Evolutionary conservation across 53 echinoderm and acorn worm species (phyloP).

Genomic region (Echinometra lucunter): DNA sequence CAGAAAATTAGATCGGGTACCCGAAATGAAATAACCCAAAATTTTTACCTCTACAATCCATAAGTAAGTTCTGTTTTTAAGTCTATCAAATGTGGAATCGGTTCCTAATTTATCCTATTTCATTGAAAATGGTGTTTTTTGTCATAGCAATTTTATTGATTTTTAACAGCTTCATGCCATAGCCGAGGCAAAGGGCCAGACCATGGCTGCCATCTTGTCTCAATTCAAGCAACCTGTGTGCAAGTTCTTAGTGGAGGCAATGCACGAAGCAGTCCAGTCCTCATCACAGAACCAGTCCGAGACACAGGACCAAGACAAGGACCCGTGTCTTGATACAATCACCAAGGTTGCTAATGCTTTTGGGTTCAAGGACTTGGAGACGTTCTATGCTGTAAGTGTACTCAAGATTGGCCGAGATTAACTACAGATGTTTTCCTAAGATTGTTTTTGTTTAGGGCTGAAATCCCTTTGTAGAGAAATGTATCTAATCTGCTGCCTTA

Average conservation of each 20-base stretch:
- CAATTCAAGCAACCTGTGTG: constrained; percentile 94
- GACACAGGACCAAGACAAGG: constrained; percentile 60
- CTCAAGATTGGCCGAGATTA: too few relatives aligned
- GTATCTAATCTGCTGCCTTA: too few relatives aligned
- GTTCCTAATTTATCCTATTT: too few relatives aligned
- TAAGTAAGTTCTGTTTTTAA: too few relatives aligned
- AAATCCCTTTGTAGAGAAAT: too few relatives aligned
- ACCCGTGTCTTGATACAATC: constrained; percentile 76
- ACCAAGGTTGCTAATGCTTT: constrained; percentile 83
- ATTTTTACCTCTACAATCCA: too few relatives aligned
- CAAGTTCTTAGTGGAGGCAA: constrained; percentile 89
- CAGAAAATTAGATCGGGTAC: too few relatives aligned
- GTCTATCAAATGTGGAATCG: too few relatives aligned
- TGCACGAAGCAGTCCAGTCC: constrained; percentile 81
- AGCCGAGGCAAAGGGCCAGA: constrained; percentile 78
- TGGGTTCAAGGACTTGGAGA: constrained; percentile 80
- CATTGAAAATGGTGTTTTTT: too few relatives aligned
- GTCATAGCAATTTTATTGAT: background rate
- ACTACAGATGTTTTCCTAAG: too few relatives aligned
- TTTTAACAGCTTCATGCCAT: constrained; percentile 84
- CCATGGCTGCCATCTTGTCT: constrained; percentile 79
- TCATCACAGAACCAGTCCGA: constrained; percentile 59
- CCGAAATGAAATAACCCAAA: too few relatives aligned
- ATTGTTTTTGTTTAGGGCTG: too few relatives aligned
- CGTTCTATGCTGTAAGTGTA: constrained; percentile 87